Percentiles rank a stretch among this genome's conserved stretches.
These are phyloP conservation scores for Antitype chi DNA, from an alignment of 2,888 invertebrate species.

Conservation along the genomic window DNA sequence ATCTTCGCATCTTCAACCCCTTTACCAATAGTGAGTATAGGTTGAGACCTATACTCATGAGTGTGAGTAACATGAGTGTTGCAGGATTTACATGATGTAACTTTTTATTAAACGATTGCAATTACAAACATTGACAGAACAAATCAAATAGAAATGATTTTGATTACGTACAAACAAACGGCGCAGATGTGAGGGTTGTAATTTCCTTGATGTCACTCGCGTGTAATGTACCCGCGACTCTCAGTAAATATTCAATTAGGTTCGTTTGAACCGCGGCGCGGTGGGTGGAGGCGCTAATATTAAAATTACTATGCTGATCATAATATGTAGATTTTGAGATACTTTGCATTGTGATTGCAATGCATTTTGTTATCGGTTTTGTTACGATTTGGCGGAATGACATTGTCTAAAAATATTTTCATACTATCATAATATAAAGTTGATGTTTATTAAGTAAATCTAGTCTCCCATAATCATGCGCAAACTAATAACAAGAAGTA, in stretches of 20 bases:
- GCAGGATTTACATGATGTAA: not conserved
- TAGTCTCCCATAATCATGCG: not conserved
- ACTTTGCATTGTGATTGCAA: conserved; percentile 31
- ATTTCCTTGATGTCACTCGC: conserved; percentile 63
- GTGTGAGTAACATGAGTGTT: no score
- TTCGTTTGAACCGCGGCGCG: conserved; percentile 50
- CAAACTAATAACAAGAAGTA: not conserved
- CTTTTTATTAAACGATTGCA: conserved; percentile 29
- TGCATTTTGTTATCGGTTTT: conserved; percentile 39
- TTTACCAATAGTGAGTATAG: not conserved
- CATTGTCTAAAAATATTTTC: not conserved
- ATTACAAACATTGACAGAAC: conserved; percentile 53
- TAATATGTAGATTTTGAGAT: conserved; percentile 39
- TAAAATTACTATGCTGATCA: conserved; percentile 40
- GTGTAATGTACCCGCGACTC: conserved; percentile 59
- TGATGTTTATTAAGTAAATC: not conserved
- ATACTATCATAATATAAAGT: no score
- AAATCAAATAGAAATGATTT: conserved; percentile 57
- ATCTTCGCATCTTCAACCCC: not conserved
- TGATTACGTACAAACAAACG: conserved; percentile 54
- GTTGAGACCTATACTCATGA: no score
- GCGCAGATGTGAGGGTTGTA: conserved; percentile 42
- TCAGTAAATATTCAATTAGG: conserved; percentile 69
- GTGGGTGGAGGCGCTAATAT: conserved; percentile 25
- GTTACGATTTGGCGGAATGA: not conserved